Conservation (phyloP, 2,113 vertebrate genomes). For the Sorex araneus region DNA sequence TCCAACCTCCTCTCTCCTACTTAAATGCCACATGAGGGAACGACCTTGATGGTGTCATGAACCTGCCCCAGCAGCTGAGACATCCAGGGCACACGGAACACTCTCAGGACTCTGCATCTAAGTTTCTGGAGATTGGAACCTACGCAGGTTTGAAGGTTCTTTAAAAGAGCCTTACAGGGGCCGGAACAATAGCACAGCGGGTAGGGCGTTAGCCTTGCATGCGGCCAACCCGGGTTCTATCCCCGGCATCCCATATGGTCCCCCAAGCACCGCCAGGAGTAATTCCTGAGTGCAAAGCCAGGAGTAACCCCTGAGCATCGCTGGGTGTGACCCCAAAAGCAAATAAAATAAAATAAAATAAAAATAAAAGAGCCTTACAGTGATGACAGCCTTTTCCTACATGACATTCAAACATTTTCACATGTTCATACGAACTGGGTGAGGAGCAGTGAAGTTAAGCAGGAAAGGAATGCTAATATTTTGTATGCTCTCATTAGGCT, state of each 20-base stretch:
- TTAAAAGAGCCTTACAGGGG: conserved; percentile 11
- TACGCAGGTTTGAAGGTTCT: conserved; percentile 5
- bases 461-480: background rate
- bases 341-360: too few relatives aligned
- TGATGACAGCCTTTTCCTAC: background rate
- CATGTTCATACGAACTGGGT: background rate
- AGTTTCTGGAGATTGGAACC: background rate
- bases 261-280: too few relatives aligned
- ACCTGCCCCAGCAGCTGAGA: background rate
- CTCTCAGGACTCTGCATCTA: background rate
- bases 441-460: background rate
- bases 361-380: conserved; percentile 11
- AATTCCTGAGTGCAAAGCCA: too few relatives aligned
- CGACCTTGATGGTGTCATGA: conserved; percentile 23
- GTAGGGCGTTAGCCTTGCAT: too few relatives aligned
- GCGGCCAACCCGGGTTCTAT: too few relatives aligned
- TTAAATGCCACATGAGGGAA: background rate
- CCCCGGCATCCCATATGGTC: too few relatives aligned
- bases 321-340: too few relatives aligned
- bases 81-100: conserved; percentile 11
- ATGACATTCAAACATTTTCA: conserved; percentile 10
- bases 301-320: too few relatives aligned
- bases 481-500: background rate
- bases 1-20: background rate
- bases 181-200: too few relatives aligned